These are phyloP conservation scores for Acleris sparsana DNA, from an alignment of 2,888 invertebrate genomes.

Conservation along the genomic window DNA sequence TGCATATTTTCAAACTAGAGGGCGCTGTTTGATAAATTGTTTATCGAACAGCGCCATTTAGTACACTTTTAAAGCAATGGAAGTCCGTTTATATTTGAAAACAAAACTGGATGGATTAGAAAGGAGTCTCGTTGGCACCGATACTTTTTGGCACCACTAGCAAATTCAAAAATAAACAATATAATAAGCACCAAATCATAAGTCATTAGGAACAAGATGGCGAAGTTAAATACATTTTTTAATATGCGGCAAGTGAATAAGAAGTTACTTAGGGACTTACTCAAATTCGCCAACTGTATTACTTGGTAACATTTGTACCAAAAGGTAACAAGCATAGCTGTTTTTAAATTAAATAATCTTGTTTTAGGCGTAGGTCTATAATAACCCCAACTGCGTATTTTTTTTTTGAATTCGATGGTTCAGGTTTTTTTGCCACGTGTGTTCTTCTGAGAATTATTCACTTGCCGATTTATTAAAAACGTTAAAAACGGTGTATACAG, in stretches of 20 bases:
- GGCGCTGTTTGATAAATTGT: background rate
- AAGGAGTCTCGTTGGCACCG: conserved; percentile 68
- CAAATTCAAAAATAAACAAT: conserved; percentile 43
- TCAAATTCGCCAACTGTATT: too few species aligned
- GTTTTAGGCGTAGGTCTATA: too few species aligned
- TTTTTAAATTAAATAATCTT: too few species aligned
- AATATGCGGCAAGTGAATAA: conserved; percentile 11
- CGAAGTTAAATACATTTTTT: conserved; percentile 32
- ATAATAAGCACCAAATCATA: conserved; percentile 64
- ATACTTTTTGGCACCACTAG: conserved; percentile 75
- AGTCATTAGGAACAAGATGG: conserved; percentile 64
- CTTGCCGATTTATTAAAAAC: conserved; percentile 13
- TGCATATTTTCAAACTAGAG: conserved; percentile 5
- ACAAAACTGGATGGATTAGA: conserved; percentile 33
- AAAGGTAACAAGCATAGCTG: too few species aligned
- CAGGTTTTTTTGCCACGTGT: too few species aligned
- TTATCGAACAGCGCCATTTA: conserved; percentile 13
- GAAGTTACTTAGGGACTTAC: too few species aligned
- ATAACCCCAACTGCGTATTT: too few species aligned
- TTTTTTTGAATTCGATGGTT: too few species aligned
- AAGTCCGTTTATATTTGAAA: conserved; percentile 36
- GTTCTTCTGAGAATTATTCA: too few species aligned
- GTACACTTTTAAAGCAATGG: conserved; percentile 32
- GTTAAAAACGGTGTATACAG: conserved; percentile 49
- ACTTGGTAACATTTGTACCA: too few species aligned